Percentiles rank a stretch among this genome's conserved stretches.
phyloP scores from a whole-genome alignment of 1,140 invertebrate genomes.

The Steinernema feltiae region DNA sequence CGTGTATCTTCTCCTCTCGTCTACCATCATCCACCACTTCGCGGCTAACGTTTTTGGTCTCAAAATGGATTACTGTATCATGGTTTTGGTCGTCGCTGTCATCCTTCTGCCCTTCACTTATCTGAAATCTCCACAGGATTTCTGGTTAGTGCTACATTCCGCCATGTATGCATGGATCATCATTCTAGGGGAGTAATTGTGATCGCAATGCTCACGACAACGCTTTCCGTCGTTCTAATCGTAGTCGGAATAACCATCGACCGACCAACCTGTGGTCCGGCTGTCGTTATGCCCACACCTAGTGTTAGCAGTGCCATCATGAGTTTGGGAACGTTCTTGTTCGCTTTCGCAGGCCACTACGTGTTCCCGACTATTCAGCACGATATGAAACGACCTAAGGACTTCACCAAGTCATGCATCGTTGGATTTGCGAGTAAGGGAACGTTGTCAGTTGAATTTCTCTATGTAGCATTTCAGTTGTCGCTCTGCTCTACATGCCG shows the following conservation, averaged over 20 bases:
- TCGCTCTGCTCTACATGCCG: conserved; percentile 37
- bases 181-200: conserved; percentile 33
- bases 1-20: conserved; percentile 68
- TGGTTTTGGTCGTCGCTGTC: conserved; percentile 65
- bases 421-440: conserved; percentile 26
- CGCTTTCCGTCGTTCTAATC: conserved; percentile 34
- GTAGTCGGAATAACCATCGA: conserved; percentile 30
- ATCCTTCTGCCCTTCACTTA: conserved; percentile 66
- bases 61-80: conserved; percentile 62
- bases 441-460: neutral
- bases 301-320: conserved; percentile 42
- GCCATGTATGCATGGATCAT: neutral
- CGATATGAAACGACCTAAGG: conserved; percentile 58
- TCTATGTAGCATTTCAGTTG: neutral
- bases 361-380: conserved; percentile 60
- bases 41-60: conserved; percentile 63
- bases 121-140: conserved; percentile 69
- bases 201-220: conserved; percentile 32
- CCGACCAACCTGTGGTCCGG: conserved; percentile 32
- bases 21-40: conserved; percentile 62
- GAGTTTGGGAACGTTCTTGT: conserved; percentile 58
- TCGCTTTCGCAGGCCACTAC: conserved; percentile 59
- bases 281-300: conserved; percentile 32
- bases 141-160: conserved; percentile 60
- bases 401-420: conserved; percentile 48